A percentile compares a stretch with the other conserved stretches of the same genome.
phyloP scores from a whole-genome alignment of 2,888 invertebrate genomes.

The Sarcophaga carnaria region DNA sequence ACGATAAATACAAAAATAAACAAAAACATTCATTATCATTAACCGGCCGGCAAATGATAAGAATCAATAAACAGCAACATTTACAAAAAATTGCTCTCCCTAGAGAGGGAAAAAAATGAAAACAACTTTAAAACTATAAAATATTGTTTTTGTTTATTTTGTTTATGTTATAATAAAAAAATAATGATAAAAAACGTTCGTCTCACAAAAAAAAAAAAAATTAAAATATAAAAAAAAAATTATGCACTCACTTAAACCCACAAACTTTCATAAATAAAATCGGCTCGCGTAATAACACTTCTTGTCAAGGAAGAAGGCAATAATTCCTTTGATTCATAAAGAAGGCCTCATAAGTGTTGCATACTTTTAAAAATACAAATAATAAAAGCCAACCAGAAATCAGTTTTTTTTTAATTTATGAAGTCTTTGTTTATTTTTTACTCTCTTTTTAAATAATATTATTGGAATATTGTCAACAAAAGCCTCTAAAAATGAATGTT shows the following conservation, averaged over 20 bases:
- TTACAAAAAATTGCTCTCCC: constrained; percentile 11
- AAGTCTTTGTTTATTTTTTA: constrained; percentile 12
- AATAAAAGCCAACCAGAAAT: not conserved
- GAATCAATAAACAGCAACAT: constrained; percentile 9
- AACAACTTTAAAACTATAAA: not conserved
- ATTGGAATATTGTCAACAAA: constrained; percentile 4
- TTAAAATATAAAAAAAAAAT: constrained; percentile 12
- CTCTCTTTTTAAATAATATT: constrained; percentile 18
- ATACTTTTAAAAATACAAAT: constrained; percentile 11
- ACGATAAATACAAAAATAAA: not conserved
- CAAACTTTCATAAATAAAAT: not conserved
- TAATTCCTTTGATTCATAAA: not conserved
- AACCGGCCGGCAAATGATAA: constrained; percentile 44
- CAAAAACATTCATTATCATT: not conserved
- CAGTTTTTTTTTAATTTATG: constrained; percentile 16
- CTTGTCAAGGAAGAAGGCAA: constrained; percentile 19
- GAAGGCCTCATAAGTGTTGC: not conserved
- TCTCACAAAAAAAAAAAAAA: not conserved
- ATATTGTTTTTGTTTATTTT: not conserved
- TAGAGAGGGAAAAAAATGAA: constrained; percentile 19
- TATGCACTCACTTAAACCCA: not conserved
- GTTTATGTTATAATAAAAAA: not conserved
- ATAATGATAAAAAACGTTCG: not conserved
- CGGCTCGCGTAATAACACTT: constrained; percentile 22
- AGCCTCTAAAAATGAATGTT: constrained; percentile 24